Percentiles rank a stretch among this genome's conserved stretches.
Conservation (phyloP, 1,140 invertebrate genomes). For the Drosophila azteca region DNA sequence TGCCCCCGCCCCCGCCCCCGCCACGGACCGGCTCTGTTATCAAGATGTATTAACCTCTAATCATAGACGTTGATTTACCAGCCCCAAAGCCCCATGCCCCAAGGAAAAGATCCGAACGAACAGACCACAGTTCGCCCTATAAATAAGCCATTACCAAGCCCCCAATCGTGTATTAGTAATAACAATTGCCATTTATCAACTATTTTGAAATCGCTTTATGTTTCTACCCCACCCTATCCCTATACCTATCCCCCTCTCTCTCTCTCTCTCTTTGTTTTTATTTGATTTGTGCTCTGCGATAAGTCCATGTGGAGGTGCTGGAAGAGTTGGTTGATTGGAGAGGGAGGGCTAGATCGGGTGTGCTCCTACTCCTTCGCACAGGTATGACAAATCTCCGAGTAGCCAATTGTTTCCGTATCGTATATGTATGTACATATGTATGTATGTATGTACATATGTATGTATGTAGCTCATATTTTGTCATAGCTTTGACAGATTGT, state of each 20-base stretch:
- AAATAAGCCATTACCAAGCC: constrained; percentile 61
- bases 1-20: too few relatives aligned
- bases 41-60: constrained; percentile 79
- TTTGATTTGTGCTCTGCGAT: constrained; percentile 63
- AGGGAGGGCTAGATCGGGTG: background rate
- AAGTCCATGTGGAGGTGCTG: constrained; percentile 21
- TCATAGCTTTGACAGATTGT: constrained; percentile 43
- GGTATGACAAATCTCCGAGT: constrained; percentile 45
- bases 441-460: too few relatives aligned
- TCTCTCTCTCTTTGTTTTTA: constrained; percentile 31
- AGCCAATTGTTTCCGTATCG: constrained; percentile 47
- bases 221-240: background rate
- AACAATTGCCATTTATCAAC: constrained; percentile 66
- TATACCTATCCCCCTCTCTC: background rate
- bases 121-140: constrained; percentile 33
- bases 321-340: constrained; percentile 11
- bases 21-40: constrained; percentile 38
- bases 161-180: constrained; percentile 56
- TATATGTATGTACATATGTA: too few relatives aligned
- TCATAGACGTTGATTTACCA: constrained; percentile 80
- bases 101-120: constrained; percentile 1
- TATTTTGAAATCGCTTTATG: constrained; percentile 45
- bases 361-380: too few relatives aligned
- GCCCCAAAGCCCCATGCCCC: constrained; percentile 8
- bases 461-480: constrained; percentile 27